These are phyloP conservation scores for Drosophila subsilvestris DNA, from an alignment of 2,888 invertebrate genomes.

Conservation along the genomic window DNA sequence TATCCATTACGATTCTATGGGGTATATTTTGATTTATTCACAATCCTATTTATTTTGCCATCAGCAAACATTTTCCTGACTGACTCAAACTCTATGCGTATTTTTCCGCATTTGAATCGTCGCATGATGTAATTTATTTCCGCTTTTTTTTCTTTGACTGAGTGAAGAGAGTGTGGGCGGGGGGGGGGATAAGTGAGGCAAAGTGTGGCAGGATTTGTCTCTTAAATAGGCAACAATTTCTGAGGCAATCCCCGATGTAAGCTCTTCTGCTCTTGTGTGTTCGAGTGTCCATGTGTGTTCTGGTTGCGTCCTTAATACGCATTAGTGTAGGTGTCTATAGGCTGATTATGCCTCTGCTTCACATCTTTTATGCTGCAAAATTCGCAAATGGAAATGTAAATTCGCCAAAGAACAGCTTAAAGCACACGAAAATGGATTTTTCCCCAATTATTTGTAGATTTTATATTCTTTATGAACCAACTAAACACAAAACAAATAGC, in stretches of 20 bases:
- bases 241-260: slow-evolving; percentile 37
- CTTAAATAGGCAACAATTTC: slow-evolving; percentile 37
- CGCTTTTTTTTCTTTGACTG: slow-evolving; percentile 2
- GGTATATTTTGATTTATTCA: slow-evolving; percentile 21
- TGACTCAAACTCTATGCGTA: neutral
- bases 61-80: neutral
- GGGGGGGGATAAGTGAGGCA: neutral
- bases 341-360: slow-evolving; percentile 43
- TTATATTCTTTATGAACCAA: neutral
- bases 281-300: slow-evolving; percentile 1
- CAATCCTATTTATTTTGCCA: slow-evolving; percentile 1
- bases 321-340: slow-evolving; percentile 31
- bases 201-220: neutral
- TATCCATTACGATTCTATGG: neutral
- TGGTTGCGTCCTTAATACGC: slow-evolving; percentile 43
- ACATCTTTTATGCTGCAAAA: slow-evolving; percentile 19
- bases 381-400: slow-evolving; percentile 28
- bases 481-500: slow-evolving; percentile 9
- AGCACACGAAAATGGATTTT: slow-evolving; percentile 11
- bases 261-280: slow-evolving; percentile 30
- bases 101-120: slow-evolving; percentile 2
- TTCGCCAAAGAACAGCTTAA: slow-evolving; percentile 13
- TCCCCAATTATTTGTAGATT: neutral
- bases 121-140: slow-evolving; percentile 24
- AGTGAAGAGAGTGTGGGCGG: too few species aligned